These are phyloP conservation scores for Allygus modestus DNA, from an alignment of 2,888 invertebrate genomes.

Conservation along the genomic window DNA sequence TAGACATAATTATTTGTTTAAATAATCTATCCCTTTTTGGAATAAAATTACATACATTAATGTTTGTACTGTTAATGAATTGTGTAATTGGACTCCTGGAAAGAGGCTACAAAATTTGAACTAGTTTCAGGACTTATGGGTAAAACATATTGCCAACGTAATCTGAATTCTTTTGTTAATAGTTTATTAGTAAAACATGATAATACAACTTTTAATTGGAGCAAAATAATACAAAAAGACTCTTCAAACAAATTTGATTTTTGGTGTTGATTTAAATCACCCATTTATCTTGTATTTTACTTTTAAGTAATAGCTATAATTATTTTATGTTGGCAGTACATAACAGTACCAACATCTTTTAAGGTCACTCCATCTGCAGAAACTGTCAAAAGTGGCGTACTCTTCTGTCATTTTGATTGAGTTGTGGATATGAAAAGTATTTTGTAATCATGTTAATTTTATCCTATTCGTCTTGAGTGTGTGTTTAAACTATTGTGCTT, in stretches of 20 bases:
- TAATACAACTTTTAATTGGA: too few relatives aligned
- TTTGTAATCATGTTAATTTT: conserved; percentile 39
- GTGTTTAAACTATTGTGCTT: neutral
- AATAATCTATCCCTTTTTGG: too few relatives aligned
- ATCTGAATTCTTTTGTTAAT: neutral
- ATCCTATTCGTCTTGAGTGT: conserved; percentile 39
- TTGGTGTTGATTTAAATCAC: too few relatives aligned
- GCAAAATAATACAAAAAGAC: too few relatives aligned
- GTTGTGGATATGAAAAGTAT: conserved; percentile 45
- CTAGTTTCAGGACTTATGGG: conserved; percentile 25
- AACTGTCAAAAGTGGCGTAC: conserved; percentile 54
- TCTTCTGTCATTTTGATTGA: conserved; percentile 39
- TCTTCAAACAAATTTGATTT: too few relatives aligned
- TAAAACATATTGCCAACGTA: conserved; percentile 22
- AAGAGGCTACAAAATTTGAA: neutral
- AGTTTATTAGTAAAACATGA: neutral
- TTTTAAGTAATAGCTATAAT: neutral
- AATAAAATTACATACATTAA: too few relatives aligned
- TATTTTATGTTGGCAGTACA: conserved; percentile 35
- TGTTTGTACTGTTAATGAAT: too few relatives aligned
- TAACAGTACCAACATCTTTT: conserved; percentile 41
- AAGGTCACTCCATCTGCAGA: conserved; percentile 44
- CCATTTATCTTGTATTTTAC: neutral
- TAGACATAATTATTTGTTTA: too few relatives aligned
- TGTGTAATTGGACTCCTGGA: neutral